Evolutionary conservation across 64 coral and sea anemone species (phyloP), one percentile per base, ranked within the genome.

Genomic region (Montipora sp.): DNA sequence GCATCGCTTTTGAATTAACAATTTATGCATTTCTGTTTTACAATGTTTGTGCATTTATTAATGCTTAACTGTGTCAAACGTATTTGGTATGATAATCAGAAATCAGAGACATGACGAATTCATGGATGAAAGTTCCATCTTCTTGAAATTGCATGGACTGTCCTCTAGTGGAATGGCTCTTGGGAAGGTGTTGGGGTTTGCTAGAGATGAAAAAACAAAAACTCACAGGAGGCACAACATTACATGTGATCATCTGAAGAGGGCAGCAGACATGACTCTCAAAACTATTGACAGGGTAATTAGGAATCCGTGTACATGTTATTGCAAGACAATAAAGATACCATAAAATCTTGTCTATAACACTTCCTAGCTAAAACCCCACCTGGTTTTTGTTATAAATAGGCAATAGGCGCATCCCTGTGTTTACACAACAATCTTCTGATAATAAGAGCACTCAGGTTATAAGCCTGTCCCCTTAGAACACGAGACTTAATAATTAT

Each of bases 71-170:
- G 27, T 27, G 27, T 27, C 27, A 27, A 27, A 19, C 15, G 5
- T 70, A 70, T 70, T 70, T 5, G 66, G 66, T 70, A 70, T 70
- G 66, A 70, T 19, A 16, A 19, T 70, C 66, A 70, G 87, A 68
- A 89, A 79, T 89, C 87, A 89, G 60, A 89, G 87, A 79, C 87
- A 89, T 78, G 87, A 75, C 50, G 22, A 89, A 47, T 78, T 89
- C 11, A 53, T 71, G 18, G 87, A 89, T 89, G 87, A 89, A 78
- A 79, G 84, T 51, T 19, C 45, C 4, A 87, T 87, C 10, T 87
- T 87, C 69, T 55, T 87, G 68, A 69, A 75, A 8, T 21, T 87
- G 9, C 74, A 89, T 68, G 87, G 87, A 7, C 24, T 89, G 47
- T 50, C 87, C 47, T 89, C 87, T 10, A 89, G 23, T 43, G 87